These are phyloP conservation scores for Battus philenor DNA, from an alignment of 1,140 invertebrate species.

Conservation along the genomic window DNA sequence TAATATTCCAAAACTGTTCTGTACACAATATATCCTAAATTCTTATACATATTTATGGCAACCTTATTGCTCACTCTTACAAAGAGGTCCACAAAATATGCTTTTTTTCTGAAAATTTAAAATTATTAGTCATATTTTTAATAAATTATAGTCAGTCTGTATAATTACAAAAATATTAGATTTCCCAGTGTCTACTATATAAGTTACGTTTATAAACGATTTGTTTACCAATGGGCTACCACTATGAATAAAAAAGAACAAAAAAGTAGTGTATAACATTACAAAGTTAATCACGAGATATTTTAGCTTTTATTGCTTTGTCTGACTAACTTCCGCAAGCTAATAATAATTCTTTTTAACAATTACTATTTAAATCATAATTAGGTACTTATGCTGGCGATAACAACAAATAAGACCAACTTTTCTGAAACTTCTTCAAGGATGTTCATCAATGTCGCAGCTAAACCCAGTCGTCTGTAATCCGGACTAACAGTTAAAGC, in stretches of 20 bases:
- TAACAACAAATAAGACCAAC: constrained; percentile 80
- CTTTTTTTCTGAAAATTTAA: constrained; percentile 86
- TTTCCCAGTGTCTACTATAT: no score
- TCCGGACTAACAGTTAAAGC: constrained; percentile 97
- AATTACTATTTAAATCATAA: constrained; percentile 1
- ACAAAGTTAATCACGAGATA: no score
- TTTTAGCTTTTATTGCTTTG: no score
- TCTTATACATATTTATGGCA: constrained; percentile 98
- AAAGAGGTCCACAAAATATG: constrained; percentile 99
- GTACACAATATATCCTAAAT: constrained; percentile 98
- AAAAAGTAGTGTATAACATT: no score
- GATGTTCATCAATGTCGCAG: constrained; percentile 95
- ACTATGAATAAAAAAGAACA: no score
- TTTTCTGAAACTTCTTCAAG: constrained; percentile 97
- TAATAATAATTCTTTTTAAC: not conserved
- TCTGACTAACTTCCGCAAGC: no score
- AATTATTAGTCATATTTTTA: constrained; percentile 73
- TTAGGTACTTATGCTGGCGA: no score
- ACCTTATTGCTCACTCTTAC: constrained; percentile 98
- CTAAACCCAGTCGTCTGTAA: constrained; percentile 93
- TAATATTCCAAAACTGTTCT: constrained; percentile 98
- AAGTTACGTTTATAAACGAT: no score
- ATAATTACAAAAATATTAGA: no score
- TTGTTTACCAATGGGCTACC: no score
- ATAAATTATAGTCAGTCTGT: no score